Base-by-base conservation (phyloP, 2,888 invertebrate species). In the Cacoxenus indagator region DNA sequence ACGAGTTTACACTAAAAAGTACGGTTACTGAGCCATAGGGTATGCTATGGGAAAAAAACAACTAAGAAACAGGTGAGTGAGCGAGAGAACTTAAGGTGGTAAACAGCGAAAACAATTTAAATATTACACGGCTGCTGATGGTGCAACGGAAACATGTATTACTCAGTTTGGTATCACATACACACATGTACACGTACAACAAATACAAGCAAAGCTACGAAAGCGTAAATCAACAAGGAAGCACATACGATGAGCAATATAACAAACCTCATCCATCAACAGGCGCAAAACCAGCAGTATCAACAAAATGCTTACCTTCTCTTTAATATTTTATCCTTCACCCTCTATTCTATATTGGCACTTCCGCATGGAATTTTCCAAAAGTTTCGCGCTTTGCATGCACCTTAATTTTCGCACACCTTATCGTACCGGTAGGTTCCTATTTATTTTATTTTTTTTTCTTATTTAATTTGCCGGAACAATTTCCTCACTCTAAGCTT, bases 401-500 rank as follows among this genome's bases (percentile, higher is more conserved):
- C 43, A 62, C 31, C 43, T 24, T 43, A 62, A 62, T 43, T 62
- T 45, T 62, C 11, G 22, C 14, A 9, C 8, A 31, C 17, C 17
- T 9, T n/a, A n/a, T n/a, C 37, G 37, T 37, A 11, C 14, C 37
- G 37, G 8, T 37, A 37, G 37, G 6, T 31, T 9, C 9, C 31
- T 31, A 8, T 31, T 31, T n/a, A 11, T 37, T 37, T 37, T 14
- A 8, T 37, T 9, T 31, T 31, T 8, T 31, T 37, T 37, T 1
- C 14, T 5, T 4, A 22, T 43, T 43, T 72, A 73, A 76, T 76
- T 78, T 76, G 19, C 72, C 70, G 77, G 79, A 80, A 80, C 82
- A 80, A 82, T 80, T 82, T 80, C 77, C 82, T 82, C 78, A 78
- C 19, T 57, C 17, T 59, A 31, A 6, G 29, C 31, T 17, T 31